phyloP scores from a whole-genome alignment of 2,888 invertebrate genomes.

The Melieria crassipennis region DNA sequence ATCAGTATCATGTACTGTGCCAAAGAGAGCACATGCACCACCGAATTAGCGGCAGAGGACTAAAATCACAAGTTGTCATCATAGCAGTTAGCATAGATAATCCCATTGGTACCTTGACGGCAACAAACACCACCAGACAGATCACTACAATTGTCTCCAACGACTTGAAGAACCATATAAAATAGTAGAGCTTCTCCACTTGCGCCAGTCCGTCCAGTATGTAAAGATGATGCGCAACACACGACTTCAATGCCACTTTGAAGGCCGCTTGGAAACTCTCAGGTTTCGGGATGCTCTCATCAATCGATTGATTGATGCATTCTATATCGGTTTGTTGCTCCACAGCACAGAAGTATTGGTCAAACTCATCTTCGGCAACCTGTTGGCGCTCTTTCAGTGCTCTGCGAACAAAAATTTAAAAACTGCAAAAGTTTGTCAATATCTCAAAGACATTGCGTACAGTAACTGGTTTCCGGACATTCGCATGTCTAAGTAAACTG shows the following conservation, averaged over 20 bases:
- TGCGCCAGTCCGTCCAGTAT: conserved; percentile 52
- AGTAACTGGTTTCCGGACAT: conserved; percentile 41
- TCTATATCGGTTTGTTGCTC: conserved; percentile 39
- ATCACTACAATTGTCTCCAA: too few species aligned
- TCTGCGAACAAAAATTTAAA: conserved; percentile 35
- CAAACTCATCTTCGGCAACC: conserved; percentile 45
- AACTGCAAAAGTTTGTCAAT: too few species aligned
- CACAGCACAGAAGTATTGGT: conserved; percentile 50
- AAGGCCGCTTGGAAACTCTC: conserved; percentile 45
- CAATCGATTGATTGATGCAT: neutral
- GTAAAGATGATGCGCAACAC: conserved; percentile 58
- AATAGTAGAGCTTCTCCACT: conserved; percentile 59
- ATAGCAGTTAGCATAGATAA: too few species aligned
- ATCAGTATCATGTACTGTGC: conserved; percentile 56
- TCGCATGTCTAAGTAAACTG: conserved; percentile 47
- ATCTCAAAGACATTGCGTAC: conserved; percentile 37
- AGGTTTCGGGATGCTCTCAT: neutral
- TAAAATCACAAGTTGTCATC: neutral
- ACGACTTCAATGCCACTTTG: conserved; percentile 48
- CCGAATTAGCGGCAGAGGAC: conserved; percentile 51
- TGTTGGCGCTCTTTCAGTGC: conserved; percentile 46
- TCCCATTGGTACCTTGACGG: conserved; percentile 51
- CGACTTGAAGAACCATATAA: conserved; percentile 61
- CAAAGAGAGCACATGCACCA: conserved; percentile 52
- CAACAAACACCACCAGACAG: conserved; percentile 60